phyloP scores from a whole-genome alignment of 2,797 vertebrate genomes.

The Neosalanx taihuensis region DNA sequence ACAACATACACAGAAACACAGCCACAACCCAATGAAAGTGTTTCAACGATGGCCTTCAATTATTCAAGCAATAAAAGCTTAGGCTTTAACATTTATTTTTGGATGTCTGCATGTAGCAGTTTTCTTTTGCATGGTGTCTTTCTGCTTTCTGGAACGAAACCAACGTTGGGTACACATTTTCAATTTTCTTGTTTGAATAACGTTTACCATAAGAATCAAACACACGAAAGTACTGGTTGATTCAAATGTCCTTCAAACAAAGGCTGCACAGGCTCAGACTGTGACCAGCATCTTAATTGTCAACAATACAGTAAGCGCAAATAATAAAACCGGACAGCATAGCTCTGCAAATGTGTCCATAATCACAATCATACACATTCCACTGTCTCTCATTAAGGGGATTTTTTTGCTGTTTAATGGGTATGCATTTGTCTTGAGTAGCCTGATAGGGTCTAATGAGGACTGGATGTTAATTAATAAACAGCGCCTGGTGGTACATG shows the following conservation, averaged over 20 bases:
- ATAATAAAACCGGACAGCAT: conserved; percentile 9
- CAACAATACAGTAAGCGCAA: background rate
- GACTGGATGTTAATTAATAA: conserved; percentile 72
- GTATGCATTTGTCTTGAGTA: conserved; percentile 61
- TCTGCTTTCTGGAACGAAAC: background rate
- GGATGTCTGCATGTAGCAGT: background rate
- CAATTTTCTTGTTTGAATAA: no score
- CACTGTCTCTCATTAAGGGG: conserved; percentile 46
- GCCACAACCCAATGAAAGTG: background rate
- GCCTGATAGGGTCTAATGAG: conserved; percentile 63
- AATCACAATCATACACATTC: conserved; percentile 18
- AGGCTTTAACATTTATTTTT: background rate
- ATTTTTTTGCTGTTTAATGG: conserved; percentile 53
- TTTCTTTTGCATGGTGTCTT: background rate
- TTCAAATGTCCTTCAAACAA: no score
- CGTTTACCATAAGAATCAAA: background rate
- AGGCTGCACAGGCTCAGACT: no score
- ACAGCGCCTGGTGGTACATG: conserved; percentile 56
- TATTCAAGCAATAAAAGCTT: conserved; percentile 9
- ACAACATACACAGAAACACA: background rate
- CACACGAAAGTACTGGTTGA: no score
- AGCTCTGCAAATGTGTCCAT: conserved; percentile 38
- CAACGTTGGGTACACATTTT: background rate
- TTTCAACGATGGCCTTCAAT: conserved; percentile 3
- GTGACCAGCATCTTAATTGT: no score